These are phyloP conservation scores for Dysdera silvatica DNA, from an alignment of 1,140 invertebrate species.

Conservation along the genomic window DNA sequence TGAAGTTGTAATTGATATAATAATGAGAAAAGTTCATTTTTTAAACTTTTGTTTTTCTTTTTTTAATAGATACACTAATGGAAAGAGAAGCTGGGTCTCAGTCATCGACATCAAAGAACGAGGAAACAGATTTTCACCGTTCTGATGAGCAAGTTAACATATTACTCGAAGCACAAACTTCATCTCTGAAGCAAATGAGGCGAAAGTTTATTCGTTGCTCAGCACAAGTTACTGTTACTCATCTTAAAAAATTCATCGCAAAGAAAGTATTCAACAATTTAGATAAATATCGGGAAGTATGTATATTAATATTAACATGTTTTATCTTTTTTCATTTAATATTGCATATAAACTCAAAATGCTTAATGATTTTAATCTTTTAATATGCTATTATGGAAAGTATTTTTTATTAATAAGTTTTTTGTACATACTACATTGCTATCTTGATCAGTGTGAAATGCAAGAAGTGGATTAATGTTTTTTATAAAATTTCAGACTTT, in stretches of 20 bases:
- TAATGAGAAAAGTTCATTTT: neutral
- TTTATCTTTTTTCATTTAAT: conserved; percentile 16
- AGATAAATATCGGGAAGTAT: conserved; percentile 92
- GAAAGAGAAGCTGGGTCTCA: conserved; percentile 36
- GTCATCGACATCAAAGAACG: conserved; percentile 36
- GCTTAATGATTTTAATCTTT: neutral
- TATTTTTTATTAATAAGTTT: too few relatives aligned
- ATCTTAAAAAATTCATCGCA: conserved; percentile 95
- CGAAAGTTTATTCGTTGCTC: conserved; percentile 86
- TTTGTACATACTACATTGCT: neutral
- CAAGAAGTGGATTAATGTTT: too few relatives aligned
- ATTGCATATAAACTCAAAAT: too few relatives aligned
- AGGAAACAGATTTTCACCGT: conserved; percentile 82
- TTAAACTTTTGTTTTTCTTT: conserved; percentile 3
- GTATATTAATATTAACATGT: conserved; percentile 45
- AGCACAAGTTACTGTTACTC: conserved; percentile 90
- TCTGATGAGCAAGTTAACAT: conserved; percentile 94
- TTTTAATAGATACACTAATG: conserved; percentile 21
- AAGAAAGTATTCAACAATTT: conserved; percentile 85
- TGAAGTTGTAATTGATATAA: neutral
- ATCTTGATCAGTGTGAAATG: too few relatives aligned
- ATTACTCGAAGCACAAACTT: conserved; percentile 70
- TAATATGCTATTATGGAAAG: neutral
- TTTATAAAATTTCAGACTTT: too few relatives aligned
- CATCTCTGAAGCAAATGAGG: conserved; percentile 65